These are phyloP conservation scores for Scelioninae gen. 1 DNA, from an alignment of 2,888 invertebrate species.

Conservation along the genomic window DNA sequence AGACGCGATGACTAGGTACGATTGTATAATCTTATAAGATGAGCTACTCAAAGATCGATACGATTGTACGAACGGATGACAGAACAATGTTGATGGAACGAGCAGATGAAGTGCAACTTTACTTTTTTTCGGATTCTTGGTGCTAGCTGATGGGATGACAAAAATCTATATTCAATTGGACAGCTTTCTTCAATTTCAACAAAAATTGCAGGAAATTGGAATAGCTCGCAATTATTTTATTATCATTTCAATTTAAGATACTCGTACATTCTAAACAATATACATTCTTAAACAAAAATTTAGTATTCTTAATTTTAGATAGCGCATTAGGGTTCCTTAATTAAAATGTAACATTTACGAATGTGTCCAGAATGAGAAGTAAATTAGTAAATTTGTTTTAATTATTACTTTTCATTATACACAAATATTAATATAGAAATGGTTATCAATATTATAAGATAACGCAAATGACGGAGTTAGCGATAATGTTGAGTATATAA, in stretches of 20 bases:
- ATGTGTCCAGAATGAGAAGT: too few relatives aligned
- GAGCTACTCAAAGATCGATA: conserved; percentile 37
- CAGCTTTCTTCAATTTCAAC: conserved; percentile 7
- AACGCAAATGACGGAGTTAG: neutral
- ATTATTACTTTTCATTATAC: too few relatives aligned
- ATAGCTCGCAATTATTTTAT: neutral
- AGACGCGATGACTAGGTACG: conserved; percentile 23
- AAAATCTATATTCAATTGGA: conserved; percentile 34
- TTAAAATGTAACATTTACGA: too few relatives aligned
- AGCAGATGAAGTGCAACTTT: conserved; percentile 27
- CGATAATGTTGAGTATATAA: conserved; percentile 24
- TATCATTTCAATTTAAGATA: too few relatives aligned
- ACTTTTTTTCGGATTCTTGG: conserved; percentile 15
- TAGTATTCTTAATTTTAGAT: too few relatives aligned
- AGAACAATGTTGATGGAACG: conserved; percentile 30
- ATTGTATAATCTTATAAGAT: conserved; percentile 46
- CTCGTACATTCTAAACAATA: too few relatives aligned
- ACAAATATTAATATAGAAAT: too few relatives aligned
- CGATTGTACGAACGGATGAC: conserved; percentile 29
- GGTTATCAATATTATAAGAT: too few relatives aligned
- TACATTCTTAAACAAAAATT: too few relatives aligned
- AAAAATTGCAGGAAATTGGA: neutral
- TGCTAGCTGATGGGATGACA: conserved; percentile 1
- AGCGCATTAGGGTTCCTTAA: too few relatives aligned
- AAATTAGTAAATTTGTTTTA: too few relatives aligned